Base-by-base conservation (phyloP, 1,140 invertebrate genomes). In the Drosophila pseudoananassae region DNA sequence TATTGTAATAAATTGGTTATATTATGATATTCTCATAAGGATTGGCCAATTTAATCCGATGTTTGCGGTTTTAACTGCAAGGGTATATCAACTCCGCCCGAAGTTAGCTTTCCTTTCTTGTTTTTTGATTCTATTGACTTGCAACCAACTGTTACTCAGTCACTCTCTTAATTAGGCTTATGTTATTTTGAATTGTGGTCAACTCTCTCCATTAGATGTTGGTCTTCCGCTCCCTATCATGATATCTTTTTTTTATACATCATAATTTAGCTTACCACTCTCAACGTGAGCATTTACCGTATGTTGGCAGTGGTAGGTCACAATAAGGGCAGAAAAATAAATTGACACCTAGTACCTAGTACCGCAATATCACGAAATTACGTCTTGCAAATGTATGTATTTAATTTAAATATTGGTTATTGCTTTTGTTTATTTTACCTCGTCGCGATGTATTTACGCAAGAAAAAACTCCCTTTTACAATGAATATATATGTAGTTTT, bases 211-310 rank as follows among this genome's bases (percentile, higher is more conserved):
- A 17, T 49, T 4, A 20, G 20, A 20, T 20, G 20, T 20, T 20
- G 20, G 6, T 49, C 23, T 14, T 49, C 25, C 25, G 47, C 25
- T 51, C 27, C 17, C 27, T 27, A 50, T 50, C 47, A 8, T 50
- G n/a, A 50, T 27, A n/a, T n/a, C 25, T 51, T 51, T 8, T 51
- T 51, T 51, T 51, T 51, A 9, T 33, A 14, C 49, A 51, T 51
- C 14, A 33, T 33, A 14, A 25, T 49, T 49, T 27, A 49, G 36
- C 36, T 40, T 14, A 40, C n/a, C 36, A 40, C 12, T 40, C 36
- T 40, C 3, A 40, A 40, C 12, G 46, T 49, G 46, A 49, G 46
- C 23, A 49, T 27, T 49, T 49, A 49, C 25, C 49, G 27, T 31
- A 51, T 51, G 49, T 51, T 51, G 49, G 7, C 25, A 4, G 49